Conservation (phyloP, 2,797 vertebrate genomes). For the Pipistrellus nathusii region DNA sequence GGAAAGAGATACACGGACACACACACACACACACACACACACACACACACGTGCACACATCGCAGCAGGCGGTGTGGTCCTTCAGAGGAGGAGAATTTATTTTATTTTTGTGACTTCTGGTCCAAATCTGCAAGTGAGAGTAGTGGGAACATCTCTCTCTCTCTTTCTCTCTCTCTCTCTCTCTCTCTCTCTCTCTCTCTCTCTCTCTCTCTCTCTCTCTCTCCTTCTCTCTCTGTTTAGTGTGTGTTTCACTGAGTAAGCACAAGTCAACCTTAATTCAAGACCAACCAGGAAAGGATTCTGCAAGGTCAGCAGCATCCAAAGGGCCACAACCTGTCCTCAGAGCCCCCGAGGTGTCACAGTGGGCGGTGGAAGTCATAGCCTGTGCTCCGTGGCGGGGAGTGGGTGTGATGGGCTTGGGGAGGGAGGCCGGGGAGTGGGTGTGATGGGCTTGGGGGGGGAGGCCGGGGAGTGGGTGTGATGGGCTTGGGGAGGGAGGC, state of each 20-base stretch:
- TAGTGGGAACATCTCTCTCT: accelerated
- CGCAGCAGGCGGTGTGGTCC: neutral
- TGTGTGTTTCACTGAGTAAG: neutral
- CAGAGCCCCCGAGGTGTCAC: slow-evolving; percentile 53
- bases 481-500: slow-evolving; percentile 53
- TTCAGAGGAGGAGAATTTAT: neutral
- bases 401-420: slow-evolving; percentile 79
- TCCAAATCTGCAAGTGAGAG: neutral
- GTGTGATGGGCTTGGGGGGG: no score
- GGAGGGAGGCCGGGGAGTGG: no score
- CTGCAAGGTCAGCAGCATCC: slow-evolving; percentile 65
- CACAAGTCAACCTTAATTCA: slow-evolving; percentile 46
- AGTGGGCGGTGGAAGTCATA: slow-evolving; percentile 81
- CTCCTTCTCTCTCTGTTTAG: neutral
- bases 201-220: neutral
- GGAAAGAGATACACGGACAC: neutral
- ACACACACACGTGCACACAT: neutral
- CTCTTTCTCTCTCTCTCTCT: neutral
- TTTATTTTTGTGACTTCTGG: neutral
- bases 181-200: neutral
- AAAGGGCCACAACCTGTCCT: slow-evolving; percentile 20
- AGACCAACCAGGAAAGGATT: slow-evolving; percentile 46
- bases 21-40: neutral
- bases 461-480: slow-evolving; percentile 81
- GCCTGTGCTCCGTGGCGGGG: slow-evolving; percentile 87